phyloP scores from a whole-genome alignment of 2,113 vertebrate species.

The Morone chrysops region DNA sequence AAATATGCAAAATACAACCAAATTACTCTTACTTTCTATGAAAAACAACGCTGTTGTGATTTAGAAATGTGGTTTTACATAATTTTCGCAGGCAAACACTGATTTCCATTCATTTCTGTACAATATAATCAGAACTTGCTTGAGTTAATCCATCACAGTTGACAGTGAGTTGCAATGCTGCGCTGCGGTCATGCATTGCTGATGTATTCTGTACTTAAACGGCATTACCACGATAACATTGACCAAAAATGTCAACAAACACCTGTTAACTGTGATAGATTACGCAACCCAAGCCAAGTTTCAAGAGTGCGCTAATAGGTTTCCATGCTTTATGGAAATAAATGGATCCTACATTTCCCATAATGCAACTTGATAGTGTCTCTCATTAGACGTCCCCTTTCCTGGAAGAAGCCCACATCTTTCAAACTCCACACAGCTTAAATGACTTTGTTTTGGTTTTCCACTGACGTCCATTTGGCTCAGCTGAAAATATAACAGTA shows the following conservation, averaged over 20 bases:
- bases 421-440: not conserved
- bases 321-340: not conserved
- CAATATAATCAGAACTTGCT: not conserved
- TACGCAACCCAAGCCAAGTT: not conserved
- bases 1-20: too few species aligned
- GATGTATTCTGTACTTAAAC: not conserved
- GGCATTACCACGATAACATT: not conserved
- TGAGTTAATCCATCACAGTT: not conserved
- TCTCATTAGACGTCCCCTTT: not conserved
- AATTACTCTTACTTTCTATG: too few species aligned
- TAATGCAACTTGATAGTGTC: conserved; percentile 12
- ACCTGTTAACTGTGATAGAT: not conserved
- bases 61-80: not conserved
- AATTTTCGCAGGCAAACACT: not conserved
- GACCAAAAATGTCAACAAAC: not conserved
- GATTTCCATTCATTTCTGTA: not conserved
- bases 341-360: conserved; percentile 23
- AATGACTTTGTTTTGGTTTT: not conserved
- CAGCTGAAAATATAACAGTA: not conserved
- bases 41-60: not conserved
- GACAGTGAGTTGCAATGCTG: not conserved
- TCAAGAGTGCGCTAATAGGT: not conserved
- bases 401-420: too few species aligned
- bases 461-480: not conserved
- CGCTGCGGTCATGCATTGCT: not conserved